Percentiles rank a stretch among this genome's conserved stretches.
phyloP scores from a whole-genome alignment of 2,888 invertebrate species.

The Elmis aenea region DNA sequence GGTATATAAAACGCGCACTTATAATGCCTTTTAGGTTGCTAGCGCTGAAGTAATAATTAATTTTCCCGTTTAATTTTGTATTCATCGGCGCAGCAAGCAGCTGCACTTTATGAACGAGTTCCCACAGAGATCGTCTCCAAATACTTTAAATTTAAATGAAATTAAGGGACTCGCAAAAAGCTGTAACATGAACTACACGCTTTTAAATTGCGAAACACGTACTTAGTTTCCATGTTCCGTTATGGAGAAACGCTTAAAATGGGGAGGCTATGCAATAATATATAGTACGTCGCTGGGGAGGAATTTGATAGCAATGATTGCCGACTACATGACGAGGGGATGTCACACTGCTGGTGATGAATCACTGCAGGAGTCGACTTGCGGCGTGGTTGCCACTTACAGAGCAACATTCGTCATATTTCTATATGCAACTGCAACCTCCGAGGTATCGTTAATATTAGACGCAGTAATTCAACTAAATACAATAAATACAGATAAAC shows the following conservation, averaged over 20 bases:
- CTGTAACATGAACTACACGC: too few relatives aligned
- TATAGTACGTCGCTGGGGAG: slow-evolving; percentile 30
- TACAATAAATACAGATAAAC: too few relatives aligned
- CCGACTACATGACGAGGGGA: slow-evolving; percentile 32
- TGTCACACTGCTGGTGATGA: slow-evolving; percentile 28
- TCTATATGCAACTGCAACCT: too few relatives aligned
- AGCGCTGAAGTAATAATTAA: slow-evolving; percentile 12
- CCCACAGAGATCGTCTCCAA: slow-evolving; percentile 15
- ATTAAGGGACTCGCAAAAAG: too few relatives aligned
- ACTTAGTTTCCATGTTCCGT: too few relatives aligned
- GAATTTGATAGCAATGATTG: slow-evolving; percentile 35
- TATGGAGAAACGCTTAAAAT: background rate
- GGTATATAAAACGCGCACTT: too few relatives aligned
- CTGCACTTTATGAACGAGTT: slow-evolving; percentile 13
- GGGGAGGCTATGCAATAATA: slow-evolving; percentile 15
- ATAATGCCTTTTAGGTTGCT: too few relatives aligned
- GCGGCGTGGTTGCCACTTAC: slow-evolving; percentile 33
- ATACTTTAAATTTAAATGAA: slow-evolving; percentile 10
- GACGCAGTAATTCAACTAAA: too few relatives aligned
- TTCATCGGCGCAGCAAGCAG: slow-evolving; percentile 14
- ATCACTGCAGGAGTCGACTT: slow-evolving; percentile 32
- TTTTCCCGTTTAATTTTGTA: slow-evolving; percentile 12
- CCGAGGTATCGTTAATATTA: too few relatives aligned
- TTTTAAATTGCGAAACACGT: too few relatives aligned
- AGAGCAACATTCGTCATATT: slow-evolving; percentile 27